A percentile compares a stretch with the other conserved stretches of the same genome.
Evolutionary conservation across 2,113 vertebrate species (phyloP).

Genomic region (Albula goreensis): DNA sequence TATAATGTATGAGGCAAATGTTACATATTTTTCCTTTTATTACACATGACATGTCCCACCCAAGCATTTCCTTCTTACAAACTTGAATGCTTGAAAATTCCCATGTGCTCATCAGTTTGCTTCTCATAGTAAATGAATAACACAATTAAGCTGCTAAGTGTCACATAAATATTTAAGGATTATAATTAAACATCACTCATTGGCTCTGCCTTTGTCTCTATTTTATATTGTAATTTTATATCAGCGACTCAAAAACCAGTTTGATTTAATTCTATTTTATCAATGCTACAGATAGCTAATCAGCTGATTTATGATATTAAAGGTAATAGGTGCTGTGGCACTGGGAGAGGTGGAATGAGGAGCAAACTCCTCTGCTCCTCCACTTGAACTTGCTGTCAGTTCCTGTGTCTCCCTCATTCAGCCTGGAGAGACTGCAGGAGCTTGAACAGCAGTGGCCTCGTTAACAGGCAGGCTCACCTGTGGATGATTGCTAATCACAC

Average conservation of each 20-base stretch:
- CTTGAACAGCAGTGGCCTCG: too few species aligned
- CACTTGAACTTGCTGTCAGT: too few species aligned
- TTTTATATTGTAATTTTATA: constrained; percentile 29
- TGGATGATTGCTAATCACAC: too few species aligned
- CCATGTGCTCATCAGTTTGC: constrained; percentile 13
- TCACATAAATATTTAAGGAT: constrained; percentile 37
- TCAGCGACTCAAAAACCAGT: background rate
- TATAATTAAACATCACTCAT: constrained; percentile 28
- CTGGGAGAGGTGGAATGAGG: too few species aligned
- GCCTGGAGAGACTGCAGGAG: too few species aligned
- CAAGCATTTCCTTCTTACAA: background rate
- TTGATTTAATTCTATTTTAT: constrained; percentile 20
- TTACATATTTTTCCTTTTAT: background rate
- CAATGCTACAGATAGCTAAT: too few species aligned
- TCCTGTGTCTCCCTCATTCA: too few species aligned
- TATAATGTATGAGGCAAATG: background rate
- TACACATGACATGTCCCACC: background rate
- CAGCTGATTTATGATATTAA: too few species aligned
- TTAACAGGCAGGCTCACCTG: too few species aligned
- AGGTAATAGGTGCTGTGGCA: too few species aligned
- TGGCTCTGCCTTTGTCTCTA: constrained; percentile 19
- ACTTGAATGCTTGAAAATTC: background rate
- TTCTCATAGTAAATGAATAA: constrained; percentile 13
- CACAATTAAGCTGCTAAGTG: constrained; percentile 3
- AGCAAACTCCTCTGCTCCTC: too few species aligned